Base-by-base conservation (phyloP, 2,797 vertebrate genomes). In the Sternarchorhynchus goeldii region DNA sequence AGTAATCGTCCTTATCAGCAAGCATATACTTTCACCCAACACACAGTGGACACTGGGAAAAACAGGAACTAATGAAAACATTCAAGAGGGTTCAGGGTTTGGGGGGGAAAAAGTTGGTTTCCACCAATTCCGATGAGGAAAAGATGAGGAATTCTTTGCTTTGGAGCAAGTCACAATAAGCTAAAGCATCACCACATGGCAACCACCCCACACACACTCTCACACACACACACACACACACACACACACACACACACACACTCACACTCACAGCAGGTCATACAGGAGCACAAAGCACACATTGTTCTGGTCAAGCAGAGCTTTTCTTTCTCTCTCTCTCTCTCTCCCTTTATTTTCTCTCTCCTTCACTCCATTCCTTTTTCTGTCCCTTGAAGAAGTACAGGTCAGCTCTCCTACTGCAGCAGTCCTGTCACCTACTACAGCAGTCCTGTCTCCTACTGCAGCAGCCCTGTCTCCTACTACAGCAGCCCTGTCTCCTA, bases 221-320 rank as follows among this genome's bases (percentile, higher is more conserved):
- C 50, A 10, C 41, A 63, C 73, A 64, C 73, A 75, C 71, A 59
- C 69, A 59, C 69, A 72, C 69, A 25, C 45, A n/a, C 20, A 70
- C 12, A 65, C 34, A 39, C 62, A 50, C 63, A 41, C 36, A 66
- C 36, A 39, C 50, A n/a, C 39, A 63, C 73, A 64, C 73, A 74
- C 71, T 39, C 69, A 72, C 69, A 72, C 69, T n/a, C 45, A n/a
- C 20, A 70, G 14, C 39, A 59, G 53, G 34, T 76, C 31, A 50
- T 80, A 63, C 55, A 17, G 75, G 76, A 76, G 75, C 55, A 89
- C 86, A 90, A 88, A 89, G 88, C 65, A 25, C 66, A 57, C 78
- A 86, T 90, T 90, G 87, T 89, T 86, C 85, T 73, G 70, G 25
- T 76, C 41, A 29, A 78, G 68, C 59, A 56, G 56, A 82, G 55